Evolutionary conservation across 2,797 vertebrate genomes (phyloP).

Genomic region (Argya squamiceps): DNA sequence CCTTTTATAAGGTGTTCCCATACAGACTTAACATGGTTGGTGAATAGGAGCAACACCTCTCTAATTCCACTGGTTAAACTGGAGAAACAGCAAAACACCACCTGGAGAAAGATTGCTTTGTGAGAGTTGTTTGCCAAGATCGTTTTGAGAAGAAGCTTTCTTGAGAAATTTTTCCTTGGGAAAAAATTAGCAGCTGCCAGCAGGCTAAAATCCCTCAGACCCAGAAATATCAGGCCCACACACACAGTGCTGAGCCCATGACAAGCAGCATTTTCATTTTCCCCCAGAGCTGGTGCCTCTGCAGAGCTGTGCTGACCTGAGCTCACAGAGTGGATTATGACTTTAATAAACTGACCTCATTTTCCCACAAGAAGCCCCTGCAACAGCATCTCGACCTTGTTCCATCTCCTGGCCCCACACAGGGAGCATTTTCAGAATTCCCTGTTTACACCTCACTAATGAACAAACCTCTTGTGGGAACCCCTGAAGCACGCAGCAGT

Average conservation of each 20-base stretch:
- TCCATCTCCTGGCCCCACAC: background rate
- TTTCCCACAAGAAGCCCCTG: background rate
- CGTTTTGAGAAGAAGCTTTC: too few species aligned
- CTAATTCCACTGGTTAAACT: too few species aligned
- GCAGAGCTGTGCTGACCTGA: background rate
- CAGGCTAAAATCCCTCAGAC: too few species aligned
- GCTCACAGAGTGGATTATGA: background rate
- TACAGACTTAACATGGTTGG: too few species aligned
- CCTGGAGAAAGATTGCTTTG: too few species aligned
- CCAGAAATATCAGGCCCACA: too few species aligned
- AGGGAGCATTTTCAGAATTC: background rate
- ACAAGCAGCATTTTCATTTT: background rate
- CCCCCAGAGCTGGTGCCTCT: background rate
- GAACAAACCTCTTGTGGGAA: background rate
- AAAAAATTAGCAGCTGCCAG: too few species aligned
- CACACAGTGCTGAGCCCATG: background rate
- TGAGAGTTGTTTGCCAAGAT: too few species aligned
- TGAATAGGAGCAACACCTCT: too few species aligned
- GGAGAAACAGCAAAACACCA: too few species aligned
- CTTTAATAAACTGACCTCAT: background rate
- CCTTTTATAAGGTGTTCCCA: too few species aligned
- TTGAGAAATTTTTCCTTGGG: too few species aligned
- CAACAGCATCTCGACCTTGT: background rate
- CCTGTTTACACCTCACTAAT: background rate
- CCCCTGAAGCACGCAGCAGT: background rate